A percentile compares a stretch with the other conserved stretches of the same genome.
These are phyloP conservation scores for Romanomermis culicivorax DNA, from an alignment of 2,888 invertebrate genomes.

Conservation along the genomic window DNA sequence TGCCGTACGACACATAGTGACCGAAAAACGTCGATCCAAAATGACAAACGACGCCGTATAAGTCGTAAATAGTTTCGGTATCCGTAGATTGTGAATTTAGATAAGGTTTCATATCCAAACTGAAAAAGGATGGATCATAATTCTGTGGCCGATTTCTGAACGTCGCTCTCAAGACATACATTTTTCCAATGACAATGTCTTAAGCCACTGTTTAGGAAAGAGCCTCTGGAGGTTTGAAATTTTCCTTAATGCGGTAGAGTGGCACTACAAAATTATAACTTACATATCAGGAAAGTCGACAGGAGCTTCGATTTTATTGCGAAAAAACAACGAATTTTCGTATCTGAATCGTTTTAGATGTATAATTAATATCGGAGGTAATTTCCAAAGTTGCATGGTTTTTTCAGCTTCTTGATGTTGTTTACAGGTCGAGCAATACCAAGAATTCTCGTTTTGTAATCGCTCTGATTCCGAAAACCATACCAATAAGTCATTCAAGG, in stretches of 20 bases:
- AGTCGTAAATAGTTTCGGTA: conserved; percentile 30
- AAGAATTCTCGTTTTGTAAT: conserved; percentile 35
- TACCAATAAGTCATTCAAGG: conserved; percentile 14
- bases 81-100: conserved; percentile 21
- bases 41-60: conserved; percentile 35
- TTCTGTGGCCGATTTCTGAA: too few species aligned
- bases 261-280: too few species aligned
- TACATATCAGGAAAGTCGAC: conserved; percentile 24
- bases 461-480: conserved; percentile 36
- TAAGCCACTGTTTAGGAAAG: too few species aligned
- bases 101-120: conserved; percentile 31
- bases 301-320: conserved; percentile 18
- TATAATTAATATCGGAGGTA: conserved; percentile 29
- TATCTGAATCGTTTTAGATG: conserved; percentile 31
- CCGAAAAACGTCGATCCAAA: conserved; percentile 30
- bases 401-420: conserved; percentile 30
- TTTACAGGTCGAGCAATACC: conserved; percentile 28
- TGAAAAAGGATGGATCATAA: too few species aligned
- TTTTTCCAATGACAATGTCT: too few species aligned
- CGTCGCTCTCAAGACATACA: too few species aligned
- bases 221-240: neutral
- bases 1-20: conserved; percentile 36
- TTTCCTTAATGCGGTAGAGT: too few species aligned
- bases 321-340: conserved; percentile 15
- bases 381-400: conserved; percentile 27